Conservation (phyloP, 2,113 vertebrate genomes). For the Ramphastos sulfuratus region DNA sequence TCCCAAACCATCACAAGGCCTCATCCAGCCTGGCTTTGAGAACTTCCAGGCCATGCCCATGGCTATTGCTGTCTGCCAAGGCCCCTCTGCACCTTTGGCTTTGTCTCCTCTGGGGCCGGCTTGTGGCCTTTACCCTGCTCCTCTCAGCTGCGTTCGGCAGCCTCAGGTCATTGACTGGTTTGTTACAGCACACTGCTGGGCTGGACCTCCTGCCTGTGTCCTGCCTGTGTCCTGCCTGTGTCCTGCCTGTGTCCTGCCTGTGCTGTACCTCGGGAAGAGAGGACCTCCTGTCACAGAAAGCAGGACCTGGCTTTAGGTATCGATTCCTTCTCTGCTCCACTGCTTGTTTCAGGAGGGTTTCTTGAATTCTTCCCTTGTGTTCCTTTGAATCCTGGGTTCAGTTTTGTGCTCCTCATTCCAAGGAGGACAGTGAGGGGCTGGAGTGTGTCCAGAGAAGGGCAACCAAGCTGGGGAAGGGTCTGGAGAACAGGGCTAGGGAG, state of each 20-base stretch:
- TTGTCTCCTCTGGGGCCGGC: neutral
- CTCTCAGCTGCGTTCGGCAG: neutral
- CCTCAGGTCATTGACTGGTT: neutral
- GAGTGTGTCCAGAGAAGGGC: no score
- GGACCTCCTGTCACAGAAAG: accelerated
- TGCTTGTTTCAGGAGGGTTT: neutral
- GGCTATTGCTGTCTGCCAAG: neutral
- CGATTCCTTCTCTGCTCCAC: accelerated
- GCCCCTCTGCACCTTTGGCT: neutral
- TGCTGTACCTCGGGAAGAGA: neutral
- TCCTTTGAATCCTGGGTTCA: no score
- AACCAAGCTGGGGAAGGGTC: no score
- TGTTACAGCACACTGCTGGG: neutral
- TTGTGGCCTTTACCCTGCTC: neutral
- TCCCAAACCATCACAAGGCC: no score
- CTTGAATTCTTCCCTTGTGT: neutral
- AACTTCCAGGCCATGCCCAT: neutral
- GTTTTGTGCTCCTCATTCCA: no score
- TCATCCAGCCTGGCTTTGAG: no score
- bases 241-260: neutral
- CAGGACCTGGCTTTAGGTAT: neutral
- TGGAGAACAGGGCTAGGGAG: no score
- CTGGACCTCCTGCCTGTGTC: neutral
- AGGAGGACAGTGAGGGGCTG: no score
- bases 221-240: neutral